A percentile compares a stretch with the other conserved stretches of the same genome.
Evolutionary conservation across 1,140 invertebrate species (phyloP).

Genomic region (Bilobella aurantiaca): DNA sequence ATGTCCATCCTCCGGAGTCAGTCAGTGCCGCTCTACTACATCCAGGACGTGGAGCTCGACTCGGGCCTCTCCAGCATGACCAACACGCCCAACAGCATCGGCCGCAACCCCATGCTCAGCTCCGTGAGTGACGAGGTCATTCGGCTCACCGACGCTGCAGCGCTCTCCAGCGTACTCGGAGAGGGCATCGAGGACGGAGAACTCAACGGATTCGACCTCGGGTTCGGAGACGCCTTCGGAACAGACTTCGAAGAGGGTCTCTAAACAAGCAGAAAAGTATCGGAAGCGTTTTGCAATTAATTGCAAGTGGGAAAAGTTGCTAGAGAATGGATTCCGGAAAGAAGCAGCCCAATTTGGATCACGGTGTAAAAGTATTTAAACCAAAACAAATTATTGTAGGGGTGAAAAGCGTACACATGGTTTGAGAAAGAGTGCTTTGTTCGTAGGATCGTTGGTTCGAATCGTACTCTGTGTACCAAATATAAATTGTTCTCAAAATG

Average conservation of each 20-base stretch:
- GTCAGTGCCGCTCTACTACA: constrained; percentile 6
- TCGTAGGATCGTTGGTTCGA: too few relatives aligned
- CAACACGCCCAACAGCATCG: constrained; percentile 1
- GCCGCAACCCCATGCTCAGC: background rate
- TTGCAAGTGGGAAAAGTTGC: background rate
- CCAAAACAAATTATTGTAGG: too few relatives aligned
- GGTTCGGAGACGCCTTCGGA: background rate
- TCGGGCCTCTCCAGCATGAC: background rate
- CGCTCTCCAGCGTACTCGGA: background rate
- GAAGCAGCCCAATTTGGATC: too few relatives aligned
- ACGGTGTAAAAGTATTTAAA: too few relatives aligned
- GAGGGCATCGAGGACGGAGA: background rate
- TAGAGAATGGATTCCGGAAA: too few relatives aligned
- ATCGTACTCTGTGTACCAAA: too few relatives aligned
- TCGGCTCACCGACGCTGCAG: background rate
- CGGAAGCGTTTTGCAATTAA: too few relatives aligned
- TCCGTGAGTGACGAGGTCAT: background rate
- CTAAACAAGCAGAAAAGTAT: background rate
- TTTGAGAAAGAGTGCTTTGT: too few relatives aligned
- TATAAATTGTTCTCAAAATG: too few relatives aligned
- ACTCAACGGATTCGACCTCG: background rate
- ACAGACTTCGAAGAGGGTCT: background rate
- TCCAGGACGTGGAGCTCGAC: background rate
- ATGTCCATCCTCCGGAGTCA: background rate
- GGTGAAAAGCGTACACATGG: too few relatives aligned